A percentile compares a stretch with the other conserved stretches of the same genome.
Conservation (phyloP, 2,797 vertebrate species). For the Enoplosus armatus region DNA sequence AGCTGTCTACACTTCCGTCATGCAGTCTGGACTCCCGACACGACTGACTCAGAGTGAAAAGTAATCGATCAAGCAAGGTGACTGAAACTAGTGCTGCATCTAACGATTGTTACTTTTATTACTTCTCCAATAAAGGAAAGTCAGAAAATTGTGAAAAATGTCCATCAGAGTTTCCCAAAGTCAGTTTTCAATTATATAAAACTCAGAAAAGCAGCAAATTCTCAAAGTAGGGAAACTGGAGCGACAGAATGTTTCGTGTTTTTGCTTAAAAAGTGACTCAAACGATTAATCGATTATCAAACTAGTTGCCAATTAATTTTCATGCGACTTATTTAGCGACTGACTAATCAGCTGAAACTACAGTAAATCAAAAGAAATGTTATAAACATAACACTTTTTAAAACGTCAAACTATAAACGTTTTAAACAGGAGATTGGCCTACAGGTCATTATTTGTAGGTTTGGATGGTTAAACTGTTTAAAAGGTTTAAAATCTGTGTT, state of each 20-base stretch:
- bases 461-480: not conserved
- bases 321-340: no score
- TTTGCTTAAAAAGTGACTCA: not conserved
- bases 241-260: not conserved
- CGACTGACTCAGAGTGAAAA: not conserved
- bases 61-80: not conserved
- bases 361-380: not conserved
- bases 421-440: not conserved
- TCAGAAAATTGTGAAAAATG: not conserved
- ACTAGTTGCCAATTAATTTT: not conserved
- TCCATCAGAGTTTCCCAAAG: not conserved
- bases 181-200: not conserved
- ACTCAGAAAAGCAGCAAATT: not conserved
- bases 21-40: not conserved
- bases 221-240: not conserved
- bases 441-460: not conserved
- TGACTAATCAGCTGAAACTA: not conserved
- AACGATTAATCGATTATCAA: not conserved
- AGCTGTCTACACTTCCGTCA: conserved; percentile 27
- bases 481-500: not conserved
- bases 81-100: not conserved
- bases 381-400: no score
- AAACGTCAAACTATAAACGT: not conserved
- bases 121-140: not conserved
- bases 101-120: not conserved